Evolutionary conservation across 1,140 invertebrate species (phyloP), one percentile per base, ranked within the genome.

Genomic region (Hycleus cichorii): DNA sequence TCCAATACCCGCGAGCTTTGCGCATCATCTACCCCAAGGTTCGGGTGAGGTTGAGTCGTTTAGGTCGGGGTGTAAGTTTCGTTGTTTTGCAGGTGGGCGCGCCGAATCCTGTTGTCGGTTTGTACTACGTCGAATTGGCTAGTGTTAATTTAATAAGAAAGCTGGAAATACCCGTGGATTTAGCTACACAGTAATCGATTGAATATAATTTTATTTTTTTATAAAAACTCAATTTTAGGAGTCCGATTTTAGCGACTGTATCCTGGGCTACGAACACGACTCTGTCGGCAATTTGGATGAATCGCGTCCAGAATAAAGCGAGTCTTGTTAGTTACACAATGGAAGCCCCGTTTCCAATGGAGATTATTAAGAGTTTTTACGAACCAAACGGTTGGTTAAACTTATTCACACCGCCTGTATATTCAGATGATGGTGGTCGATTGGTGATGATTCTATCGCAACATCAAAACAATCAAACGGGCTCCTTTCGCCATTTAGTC

Each of bases 11-110:
- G 0, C 74, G 77, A 50, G 75, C 82, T 1, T 75, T 84, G 44
- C 77, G 80, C 56, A 82, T 97, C 42, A 83, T 86, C 52, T 97
- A 95, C 75, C 93, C 93, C 3, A 97, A 96, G 81, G 93, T 86
- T 32, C 32, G 32, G 18, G 18, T 18, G 18, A 18, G 2, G 18
- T 18, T 18, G 18, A 18, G 18, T 18, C 18, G 18, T 18, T 18
- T 18, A 18, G 18, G 18, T 18, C 18, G 18, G 18, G 18, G 18
- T 18, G 18, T 18, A 39, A 38, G 2, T 49, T 38, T 32, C 2
- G 11, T 49, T 18, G 32, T 32, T 49, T 49, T 38, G 10, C 12
- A 57, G 55, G 47, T 47, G 38, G 56, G 56, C 25, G 83, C 83
- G 43, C 76, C 74, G n/a, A 93, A 93, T 77, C 91, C 91, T 1